These are phyloP conservation scores for Wiebesia pumilae DNA, from an alignment of 1,140 invertebrate species.

Conservation along the genomic window DNA sequence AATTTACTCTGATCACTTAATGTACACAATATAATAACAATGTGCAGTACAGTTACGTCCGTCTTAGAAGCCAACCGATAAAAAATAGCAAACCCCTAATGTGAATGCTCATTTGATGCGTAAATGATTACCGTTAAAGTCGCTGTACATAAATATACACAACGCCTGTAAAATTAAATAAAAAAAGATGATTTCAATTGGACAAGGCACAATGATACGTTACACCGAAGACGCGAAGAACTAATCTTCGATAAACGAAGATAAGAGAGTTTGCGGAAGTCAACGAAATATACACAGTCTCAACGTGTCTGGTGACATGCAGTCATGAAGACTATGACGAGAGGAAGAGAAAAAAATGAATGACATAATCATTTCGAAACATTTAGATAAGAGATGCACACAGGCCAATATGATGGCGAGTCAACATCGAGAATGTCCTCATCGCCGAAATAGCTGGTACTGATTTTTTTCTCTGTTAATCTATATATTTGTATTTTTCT, in stretches of 20 bases:
- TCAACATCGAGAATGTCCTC: slow-evolving; percentile 1
- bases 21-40: not conserved
- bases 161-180: not conserved
- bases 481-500: slow-evolving; percentile 17
- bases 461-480: not conserved
- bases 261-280: slow-evolving; percentile 44
- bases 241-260: slow-evolving; percentile 42
- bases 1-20: slow-evolving; percentile 6
- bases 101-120: not conserved
- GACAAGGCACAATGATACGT: too few species aligned
- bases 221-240: slow-evolving; percentile 3
- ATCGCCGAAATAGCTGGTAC: not conserved
- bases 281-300: not conserved
- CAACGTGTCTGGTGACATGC: not conserved
- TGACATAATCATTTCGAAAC: slow-evolving; percentile 40
- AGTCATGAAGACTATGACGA: not conserved
- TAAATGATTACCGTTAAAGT: not conserved
- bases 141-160: not conserved
- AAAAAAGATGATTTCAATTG: not conserved
- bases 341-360: not conserved
- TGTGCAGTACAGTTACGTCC: not conserved
- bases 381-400: slow-evolving; percentile 37
- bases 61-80: not conserved
- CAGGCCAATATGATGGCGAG: not conserved
- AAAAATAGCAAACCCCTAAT: not conserved